Conservation (phyloP, 2,113 vertebrate species). For the Sakesphorus luctuosus region DNA sequence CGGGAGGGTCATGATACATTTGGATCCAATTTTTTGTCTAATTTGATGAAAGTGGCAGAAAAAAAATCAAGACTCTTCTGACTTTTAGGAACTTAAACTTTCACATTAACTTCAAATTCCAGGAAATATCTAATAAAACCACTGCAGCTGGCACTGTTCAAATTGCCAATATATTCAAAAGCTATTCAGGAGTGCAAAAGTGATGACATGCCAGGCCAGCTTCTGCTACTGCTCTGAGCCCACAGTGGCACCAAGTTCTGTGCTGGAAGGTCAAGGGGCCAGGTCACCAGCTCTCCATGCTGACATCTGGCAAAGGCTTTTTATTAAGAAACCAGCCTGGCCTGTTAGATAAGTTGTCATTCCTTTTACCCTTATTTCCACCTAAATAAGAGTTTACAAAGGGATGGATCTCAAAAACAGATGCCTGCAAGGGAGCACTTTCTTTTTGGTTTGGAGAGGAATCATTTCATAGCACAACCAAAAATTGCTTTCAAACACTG, state of each 20-base stretch:
- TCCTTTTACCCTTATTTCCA: neutral
- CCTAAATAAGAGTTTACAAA: neutral
- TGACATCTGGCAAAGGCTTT: neutral
- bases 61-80: neutral
- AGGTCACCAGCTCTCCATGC: accelerated
- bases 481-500: neutral
- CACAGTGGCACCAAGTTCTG: neutral
- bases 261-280: neutral
- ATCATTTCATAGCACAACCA: neutral
- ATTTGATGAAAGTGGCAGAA: neutral
- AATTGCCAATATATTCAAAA: conserved; percentile 15
- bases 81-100: neutral
- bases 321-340: neutral
- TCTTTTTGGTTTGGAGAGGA: neutral
- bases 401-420: neutral
- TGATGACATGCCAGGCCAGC: neutral
- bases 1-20: neutral
- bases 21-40: neutral
- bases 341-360: neutral
- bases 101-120: conserved; percentile 43
- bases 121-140: conserved; percentile 51
- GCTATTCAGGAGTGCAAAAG: neutral
- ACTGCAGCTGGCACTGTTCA: neutral
- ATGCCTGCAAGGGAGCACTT: accelerated
- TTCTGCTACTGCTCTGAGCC: neutral